phyloP scores from a whole-genome alignment of 1,140 invertebrate genomes.

The fruit fly (Drosophila melanogaster) region Release_6_plus_ISO1_MT NT_033777.3:7595001-7595500 shows the following conservation, averaged over 20 bases:
- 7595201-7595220: slow-evolving; percentile 34
- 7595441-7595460: too few relatives aligned
- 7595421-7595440: too few relatives aligned
- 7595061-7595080: slow-evolving; percentile 43
- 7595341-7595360: too few relatives aligned
- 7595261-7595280: slow-evolving; percentile 24
- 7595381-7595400: too few relatives aligned
- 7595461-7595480: slow-evolving; percentile 4
- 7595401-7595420: too few relatives aligned
- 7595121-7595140: slow-evolving; percentile 71
- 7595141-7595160: slow-evolving; percentile 59
- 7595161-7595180: slow-evolving; percentile 36
- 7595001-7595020: slow-evolving; percentile 76
- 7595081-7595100: slow-evolving; percentile 33
- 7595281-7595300: slow-evolving; percentile 19
- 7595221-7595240: slow-evolving; percentile 38
- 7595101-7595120: slow-evolving; percentile 65
- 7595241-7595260: slow-evolving; percentile 22
- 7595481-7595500: slow-evolving; percentile 6
- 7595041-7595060: slow-evolving; percentile 55
- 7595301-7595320: too few relatives aligned
- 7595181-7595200: slow-evolving; percentile 59
- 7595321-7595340: too few relatives aligned
- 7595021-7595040: slow-evolving; percentile 20
- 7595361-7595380: too few relatives aligned